phyloP scores from a whole-genome alignment of 2,797 vertebrate genomes.

The Pseudochromis fuscus region DNA sequence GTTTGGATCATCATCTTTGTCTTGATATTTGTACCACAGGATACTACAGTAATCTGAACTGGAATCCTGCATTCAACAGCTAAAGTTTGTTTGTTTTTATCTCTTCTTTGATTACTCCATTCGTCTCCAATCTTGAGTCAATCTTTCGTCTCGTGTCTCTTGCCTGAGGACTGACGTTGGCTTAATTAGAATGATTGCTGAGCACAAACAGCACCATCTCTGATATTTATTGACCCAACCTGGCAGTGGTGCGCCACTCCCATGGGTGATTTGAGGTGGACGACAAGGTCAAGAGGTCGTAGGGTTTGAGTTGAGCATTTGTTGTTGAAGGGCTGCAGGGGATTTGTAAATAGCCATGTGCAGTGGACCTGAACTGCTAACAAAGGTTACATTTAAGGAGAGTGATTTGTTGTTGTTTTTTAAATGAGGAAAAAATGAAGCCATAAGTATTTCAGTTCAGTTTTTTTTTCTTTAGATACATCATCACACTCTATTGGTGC shows the following conservation, averaged over 20 bases:
- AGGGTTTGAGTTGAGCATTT: slow-evolving; percentile 41
- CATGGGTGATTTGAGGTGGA: slow-evolving; percentile 52
- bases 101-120: not conserved
- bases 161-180: not conserved
- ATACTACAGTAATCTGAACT: too few species aligned
- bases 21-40: not conserved
- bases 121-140: too few species aligned
- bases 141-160: not conserved
- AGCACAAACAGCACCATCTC: slow-evolving; percentile 36
- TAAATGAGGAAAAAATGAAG: slow-evolving; percentile 3
- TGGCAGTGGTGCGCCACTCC: slow-evolving; percentile 53
- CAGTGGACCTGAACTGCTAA: slow-evolving; percentile 62
- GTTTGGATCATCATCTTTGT: too few species aligned
- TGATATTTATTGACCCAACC: slow-evolving; percentile 70
- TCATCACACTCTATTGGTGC: not conserved
- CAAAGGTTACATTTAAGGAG: slow-evolving; percentile 44
- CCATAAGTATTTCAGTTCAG: not conserved
- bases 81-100: too few species aligned
- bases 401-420: slow-evolving; percentile 25
- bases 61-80: not conserved
- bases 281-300: slow-evolving; percentile 62
- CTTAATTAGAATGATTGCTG: slow-evolving; percentile 63
- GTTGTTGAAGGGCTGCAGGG: not conserved
- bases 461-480: not conserved
- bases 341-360: slow-evolving; percentile 39